phyloP scores from a whole-genome alignment of 2,113 vertebrate species.

The Apeltes quadracus region DNA sequence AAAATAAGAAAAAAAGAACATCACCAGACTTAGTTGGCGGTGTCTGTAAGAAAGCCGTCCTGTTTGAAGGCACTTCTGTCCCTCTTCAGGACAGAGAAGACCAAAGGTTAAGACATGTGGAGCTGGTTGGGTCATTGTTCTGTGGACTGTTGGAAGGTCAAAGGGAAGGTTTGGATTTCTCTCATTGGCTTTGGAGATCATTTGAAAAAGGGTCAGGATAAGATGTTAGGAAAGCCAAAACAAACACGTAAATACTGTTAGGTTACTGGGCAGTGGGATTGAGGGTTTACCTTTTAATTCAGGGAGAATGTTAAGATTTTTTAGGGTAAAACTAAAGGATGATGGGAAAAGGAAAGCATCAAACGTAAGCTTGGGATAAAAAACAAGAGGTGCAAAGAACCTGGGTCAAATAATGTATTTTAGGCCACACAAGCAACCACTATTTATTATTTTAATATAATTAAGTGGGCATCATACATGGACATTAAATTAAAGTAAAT shows the following conservation, averaged over 20 bases:
- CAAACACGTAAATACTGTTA: slow-evolving; percentile 31
- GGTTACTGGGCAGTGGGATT: slow-evolving; percentile 9
- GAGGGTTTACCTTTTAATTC: slow-evolving; percentile 17
- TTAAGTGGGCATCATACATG: neutral
- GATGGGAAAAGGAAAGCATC: neutral
- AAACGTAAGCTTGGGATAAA: neutral
- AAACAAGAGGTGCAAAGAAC: slow-evolving; percentile 16
- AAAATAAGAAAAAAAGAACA: slow-evolving; percentile 9
- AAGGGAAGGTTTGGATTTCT: slow-evolving; percentile 24
- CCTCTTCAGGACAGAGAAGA: slow-evolving; percentile 43
- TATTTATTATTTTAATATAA: neutral
- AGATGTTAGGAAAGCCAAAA: slow-evolving; percentile 13
- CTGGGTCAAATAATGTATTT: slow-evolving; percentile 49
- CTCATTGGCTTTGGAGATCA: slow-evolving; percentile 32
- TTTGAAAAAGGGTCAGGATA: slow-evolving; percentile 1
- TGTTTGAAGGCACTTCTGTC: slow-evolving; percentile 60
- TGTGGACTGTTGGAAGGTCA: slow-evolving; percentile 43
- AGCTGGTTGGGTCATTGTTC: slow-evolving; percentile 52
- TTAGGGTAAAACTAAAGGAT: slow-evolving; percentile 11
- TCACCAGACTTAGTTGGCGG: slow-evolving; percentile 47
- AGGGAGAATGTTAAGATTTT: slow-evolving; percentile 61
- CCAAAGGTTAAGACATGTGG: slow-evolving; percentile 15
- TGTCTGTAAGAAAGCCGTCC: slow-evolving; percentile 59
- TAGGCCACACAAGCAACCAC: neutral
- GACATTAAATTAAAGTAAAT: neutral